These are phyloP conservation scores for Pterostichus madidus DNA, from an alignment of 2,888 invertebrate species.

Conservation along the genomic window DNA sequence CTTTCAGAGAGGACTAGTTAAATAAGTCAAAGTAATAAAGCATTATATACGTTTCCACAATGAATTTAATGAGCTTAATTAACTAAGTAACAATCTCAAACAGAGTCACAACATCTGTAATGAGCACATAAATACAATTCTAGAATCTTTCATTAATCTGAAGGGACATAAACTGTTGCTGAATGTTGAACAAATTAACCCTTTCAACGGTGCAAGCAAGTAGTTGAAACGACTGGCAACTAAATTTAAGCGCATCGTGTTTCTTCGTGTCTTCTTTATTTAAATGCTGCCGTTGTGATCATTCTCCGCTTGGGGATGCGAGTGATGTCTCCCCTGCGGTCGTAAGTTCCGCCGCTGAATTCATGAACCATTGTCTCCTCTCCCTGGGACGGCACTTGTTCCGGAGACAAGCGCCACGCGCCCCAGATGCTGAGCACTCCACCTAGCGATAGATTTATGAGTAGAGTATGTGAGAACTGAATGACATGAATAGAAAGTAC, in stretches of 20 bases:
- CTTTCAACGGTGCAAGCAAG: conserved; percentile 18
- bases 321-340: conserved; percentile 43
- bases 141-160: conserved; percentile 32
- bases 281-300: conserved; percentile 55
- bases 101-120: conserved; percentile 5
- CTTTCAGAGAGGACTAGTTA: too few relatives aligned
- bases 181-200: conserved; percentile 57
- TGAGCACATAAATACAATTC: not conserved
- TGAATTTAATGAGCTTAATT: not conserved
- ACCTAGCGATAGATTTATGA: not conserved
- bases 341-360: conserved; percentile 45
- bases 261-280: conserved; percentile 63
- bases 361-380: conserved; percentile 60
- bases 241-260: conserved; percentile 48
- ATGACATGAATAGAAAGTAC: not conserved
- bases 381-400: not conserved
- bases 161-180: conserved; percentile 2
- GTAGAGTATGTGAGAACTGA: not conserved
- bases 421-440: not conserved
- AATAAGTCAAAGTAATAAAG: too few relatives aligned
- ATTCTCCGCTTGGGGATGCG: conserved; percentile 37
- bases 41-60: not conserved
- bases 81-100: not conserved
- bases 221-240: conserved; percentile 27
- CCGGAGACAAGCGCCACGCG: not conserved